phyloP scores from a whole-genome alignment of 1,140 invertebrate species.

The Pogonognathellus flavescens region DNA sequence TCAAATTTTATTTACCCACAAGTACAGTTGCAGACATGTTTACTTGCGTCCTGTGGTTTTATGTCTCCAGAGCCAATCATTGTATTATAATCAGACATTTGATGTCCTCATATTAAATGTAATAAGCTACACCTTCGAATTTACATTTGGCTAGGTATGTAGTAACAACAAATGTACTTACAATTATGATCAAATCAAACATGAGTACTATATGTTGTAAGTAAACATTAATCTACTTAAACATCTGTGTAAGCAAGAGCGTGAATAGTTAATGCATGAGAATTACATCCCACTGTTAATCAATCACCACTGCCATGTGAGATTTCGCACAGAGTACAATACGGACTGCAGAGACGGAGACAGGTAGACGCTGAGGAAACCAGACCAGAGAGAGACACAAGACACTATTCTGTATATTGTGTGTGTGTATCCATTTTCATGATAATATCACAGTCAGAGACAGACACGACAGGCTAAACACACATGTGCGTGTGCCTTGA shows the following conservation, averaged over 20 bases:
- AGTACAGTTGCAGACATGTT: conserved; percentile 5
- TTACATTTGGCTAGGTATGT: too few relatives aligned
- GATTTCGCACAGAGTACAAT: conserved; percentile 22
- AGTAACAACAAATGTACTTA: not conserved
- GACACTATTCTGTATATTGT: too few relatives aligned
- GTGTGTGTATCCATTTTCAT: too few relatives aligned
- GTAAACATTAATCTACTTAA: too few relatives aligned
- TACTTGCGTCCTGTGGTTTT: conserved; percentile 24
- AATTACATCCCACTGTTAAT: conserved; percentile 44
- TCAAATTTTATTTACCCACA: not conserved
- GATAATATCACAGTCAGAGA: not conserved
- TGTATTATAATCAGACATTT: conserved; percentile 39
- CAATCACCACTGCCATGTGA: conserved; percentile 36
- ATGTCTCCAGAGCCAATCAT: conserved; percentile 38
- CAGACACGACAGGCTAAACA: not conserved
- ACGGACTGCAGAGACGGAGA: not conserved
- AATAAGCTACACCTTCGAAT: not conserved
- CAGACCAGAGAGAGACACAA: not conserved
- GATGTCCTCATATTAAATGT: not conserved
- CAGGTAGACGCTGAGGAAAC: not conserved
- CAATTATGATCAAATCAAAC: not conserved
- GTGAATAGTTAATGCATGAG: conserved; percentile 11
- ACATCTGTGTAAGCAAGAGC: too few relatives aligned
- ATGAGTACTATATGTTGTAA: too few relatives aligned
- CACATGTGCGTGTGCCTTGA: conserved; percentile 42